Evolutionary conservation across 2,113 vertebrate genomes (phyloP), one percentile per base, ranked within the genome.

Genomic region (Semnornis frantzii): DNA sequence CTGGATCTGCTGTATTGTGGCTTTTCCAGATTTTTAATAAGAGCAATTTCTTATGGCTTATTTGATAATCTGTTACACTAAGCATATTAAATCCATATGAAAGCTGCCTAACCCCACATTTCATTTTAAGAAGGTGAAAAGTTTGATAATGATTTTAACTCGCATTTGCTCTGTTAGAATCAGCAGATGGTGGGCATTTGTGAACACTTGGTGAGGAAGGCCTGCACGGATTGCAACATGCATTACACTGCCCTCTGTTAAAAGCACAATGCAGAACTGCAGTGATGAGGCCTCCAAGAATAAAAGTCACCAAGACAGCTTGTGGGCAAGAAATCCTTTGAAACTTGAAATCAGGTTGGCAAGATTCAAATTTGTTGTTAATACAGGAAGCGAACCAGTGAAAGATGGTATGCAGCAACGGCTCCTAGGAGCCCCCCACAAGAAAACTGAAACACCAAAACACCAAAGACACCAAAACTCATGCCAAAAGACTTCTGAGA

Each of bases 111-210:
- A 46, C 9, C 23, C 65, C 50, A 75, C 82, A 86, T 83, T 94
- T 90, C 58, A 83, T 94, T 92, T 87, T 2, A 58, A 75, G 82
- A 94, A 94, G 80, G 94, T 88, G 87, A 88, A 95, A 87, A 95
- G 79, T 65, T 66, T 1, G 21, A 55, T 69, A 78, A 91, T 85
- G 84, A 84, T 84, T 94, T 91, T 63, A 86, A 93, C 93, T 84
- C 87, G 77, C 89, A 76, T 83, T 89, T 77, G 74, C 64, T 79
- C n/a, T 70, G 4, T 44, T 94, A 63, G 60, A 78, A 89, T 87
- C 64, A 90, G 87, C 85, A 90, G 85, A 90, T 88, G 84, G 92
- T 23, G 59, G 62, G 33, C 60, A 94, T 92, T 95, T 81, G 60
- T 57, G 89, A 92, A 81, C 72, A 93, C 85, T 78, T 66, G 89